Evolutionary conservation across 2,797 vertebrate genomes (phyloP), one percentile per base, ranked within the genome.

Genomic region (Lepilemur septentrionalis): DNA sequence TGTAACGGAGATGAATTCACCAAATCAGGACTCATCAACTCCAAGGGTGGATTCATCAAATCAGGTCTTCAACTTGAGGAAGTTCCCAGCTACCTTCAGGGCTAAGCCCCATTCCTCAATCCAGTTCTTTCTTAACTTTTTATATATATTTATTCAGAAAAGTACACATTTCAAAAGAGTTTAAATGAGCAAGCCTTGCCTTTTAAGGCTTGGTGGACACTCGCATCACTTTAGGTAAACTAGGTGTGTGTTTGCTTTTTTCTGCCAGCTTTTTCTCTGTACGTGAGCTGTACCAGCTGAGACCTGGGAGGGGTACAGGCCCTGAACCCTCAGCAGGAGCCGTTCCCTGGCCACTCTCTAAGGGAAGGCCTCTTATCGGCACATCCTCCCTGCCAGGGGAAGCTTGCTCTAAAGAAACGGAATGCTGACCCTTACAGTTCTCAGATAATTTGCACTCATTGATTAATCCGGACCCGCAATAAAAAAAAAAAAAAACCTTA

Each of bases 281-380:
- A 23, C 4, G 0, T 67, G 30, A 17, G 32, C 11, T 50, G 28
- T 6, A 70, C 13, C 22, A 2, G 30, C 73, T 46, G 7, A 32
- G 7, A 46, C 46, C 17, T 1, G 0, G 35, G 55, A 13, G n/a
- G 17, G 35, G 9, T 25, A 17, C 4, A 17, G 10, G 46, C 17
- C 3, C 23, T 28, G 35, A 85, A 23, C 12, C 15, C 43, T 30
- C 61, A 41, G 0, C n/a, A 38, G 32, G 28, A 80, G 41, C 0
- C 8, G 20, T 0, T 32, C 17, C 35, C 61, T 14, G 14, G 4
- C 32, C 18, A 5, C 20, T 41, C 18, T 7, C 5, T 0, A 52
- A 46, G 15, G 38, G 18, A 61, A 41, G 23, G 4, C 55, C 48
- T 15, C 25, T 32, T 30, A 5, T 0, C 4, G 10, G 38, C 3